These are phyloP conservation scores for Drosophila parabipectinata DNA, from an alignment of 1,140 invertebrate species.

Conservation along the genomic window DNA sequence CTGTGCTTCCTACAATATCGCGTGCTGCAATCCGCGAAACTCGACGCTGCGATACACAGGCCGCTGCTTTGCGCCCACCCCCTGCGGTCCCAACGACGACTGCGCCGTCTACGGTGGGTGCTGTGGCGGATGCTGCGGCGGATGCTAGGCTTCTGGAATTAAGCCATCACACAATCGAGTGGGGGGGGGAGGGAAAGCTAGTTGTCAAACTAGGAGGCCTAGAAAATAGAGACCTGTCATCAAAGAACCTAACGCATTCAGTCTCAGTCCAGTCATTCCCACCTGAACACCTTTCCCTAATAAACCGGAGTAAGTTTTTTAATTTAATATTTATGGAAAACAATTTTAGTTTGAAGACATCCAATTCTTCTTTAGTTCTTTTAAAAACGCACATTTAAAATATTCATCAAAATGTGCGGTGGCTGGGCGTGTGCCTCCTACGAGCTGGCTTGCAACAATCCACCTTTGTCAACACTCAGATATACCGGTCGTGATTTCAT, in stretches of 20 bases:
- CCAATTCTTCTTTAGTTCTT: background rate
- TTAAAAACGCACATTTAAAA: background rate
- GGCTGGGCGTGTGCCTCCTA: slow-evolving; percentile 69
- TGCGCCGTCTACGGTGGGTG: slow-evolving; percentile 40
- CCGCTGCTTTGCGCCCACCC: slow-evolving; percentile 58
- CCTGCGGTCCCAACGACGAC: slow-evolving; percentile 54
- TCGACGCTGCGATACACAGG: slow-evolving; percentile 63
- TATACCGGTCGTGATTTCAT: slow-evolving; percentile 58
- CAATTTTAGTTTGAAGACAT: background rate
- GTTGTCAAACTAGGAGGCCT: slow-evolving; percentile 1
- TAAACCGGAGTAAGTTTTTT: slow-evolving; percentile 21
- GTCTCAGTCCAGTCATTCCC: slow-evolving; percentile 12
- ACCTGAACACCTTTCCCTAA: background rate
- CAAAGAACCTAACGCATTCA: background rate
- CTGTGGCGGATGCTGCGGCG: slow-evolving; percentile 26
- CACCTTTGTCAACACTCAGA: slow-evolving; percentile 54
- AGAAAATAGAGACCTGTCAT: background rate
- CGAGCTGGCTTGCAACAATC: slow-evolving; percentile 56
- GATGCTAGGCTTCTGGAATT: slow-evolving; percentile 24
- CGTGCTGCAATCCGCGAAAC: slow-evolving; percentile 60
- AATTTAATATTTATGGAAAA: too few species aligned
- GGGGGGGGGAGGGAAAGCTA: background rate
- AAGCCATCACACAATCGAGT: slow-evolving; percentile 5
- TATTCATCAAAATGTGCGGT: slow-evolving; percentile 48
- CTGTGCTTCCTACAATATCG: slow-evolving; percentile 58